Base-by-base conservation (phyloP, 2,797 vertebrate genomes). In the Halcyon smyrnensis region DNA sequence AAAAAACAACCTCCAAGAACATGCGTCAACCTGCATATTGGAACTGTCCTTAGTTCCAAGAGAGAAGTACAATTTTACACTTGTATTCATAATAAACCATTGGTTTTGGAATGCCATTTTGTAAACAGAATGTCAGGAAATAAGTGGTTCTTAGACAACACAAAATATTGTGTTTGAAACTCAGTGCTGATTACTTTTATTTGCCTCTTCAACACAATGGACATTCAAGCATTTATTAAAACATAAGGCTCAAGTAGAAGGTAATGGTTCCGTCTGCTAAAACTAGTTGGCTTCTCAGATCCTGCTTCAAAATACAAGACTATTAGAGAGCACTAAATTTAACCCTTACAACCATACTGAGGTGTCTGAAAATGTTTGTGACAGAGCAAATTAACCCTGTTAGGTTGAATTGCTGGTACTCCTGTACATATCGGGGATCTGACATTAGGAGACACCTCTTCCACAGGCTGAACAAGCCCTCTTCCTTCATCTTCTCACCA, bases 61-160 rank as follows among this genome's bases (percentile, higher is more conserved):
- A 37, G 2, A 73, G 15, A 71, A 83, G 23, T 20, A 62, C 9
- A 57, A 70, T 70, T 87, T 51, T 60, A 63, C 14, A 24, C 50
- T 43, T 78, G 32, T 28, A 68, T 70, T 90, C 34, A 45, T 27
- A 94, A 86, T 20, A 79, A 74, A 82, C 15, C 27, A 11, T 27
- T 71, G 50, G 7, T 90, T 88, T 80, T 27, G 45, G 46, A 92
- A 91, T 30, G 37, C 8, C 37, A 39, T 82, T 96, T 74, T 83
- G 53, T 85, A 93, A 95, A 93, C 68, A 96, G 91, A 60, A 57
- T 43, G 30, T 81, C 87, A 84, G 62, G 62, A 83, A 96, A 62
- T 60, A 93, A 92, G 74, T 60, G 32, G 41, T 92, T 37, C 60
- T 91, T 90, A 89, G 92, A 56, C 3, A 85, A 30, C 65, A 89